These are phyloP conservation scores for Paraescarpia echinospica DNA, from an alignment of 1,140 invertebrate genomes.

Conservation along the genomic window DNA sequence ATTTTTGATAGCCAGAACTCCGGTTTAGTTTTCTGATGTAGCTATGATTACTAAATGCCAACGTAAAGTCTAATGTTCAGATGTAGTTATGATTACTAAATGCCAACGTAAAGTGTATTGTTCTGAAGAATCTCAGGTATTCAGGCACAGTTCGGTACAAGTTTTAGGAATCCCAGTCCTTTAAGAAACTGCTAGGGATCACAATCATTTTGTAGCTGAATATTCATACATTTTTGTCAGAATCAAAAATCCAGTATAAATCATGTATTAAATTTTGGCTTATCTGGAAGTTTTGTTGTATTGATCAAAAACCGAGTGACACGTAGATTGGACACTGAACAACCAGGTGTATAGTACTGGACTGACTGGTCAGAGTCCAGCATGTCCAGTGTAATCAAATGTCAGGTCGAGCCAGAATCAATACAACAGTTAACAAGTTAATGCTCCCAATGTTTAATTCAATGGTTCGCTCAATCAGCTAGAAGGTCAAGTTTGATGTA, in stretches of 20 bases:
- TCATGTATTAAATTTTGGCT: neutral
- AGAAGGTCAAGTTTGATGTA: neutral
- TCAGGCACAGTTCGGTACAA: neutral
- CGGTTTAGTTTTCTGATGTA: neutral
- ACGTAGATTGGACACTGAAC: no score
- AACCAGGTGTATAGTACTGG: no score
- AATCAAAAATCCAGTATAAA: neutral
- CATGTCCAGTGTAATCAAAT: neutral
- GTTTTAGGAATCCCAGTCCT: neutral
- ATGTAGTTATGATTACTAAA: no score
- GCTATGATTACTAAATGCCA: neutral
- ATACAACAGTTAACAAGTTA: neutral
- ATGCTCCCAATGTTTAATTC: neutral
- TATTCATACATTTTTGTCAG: neutral
- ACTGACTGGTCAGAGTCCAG: neutral
- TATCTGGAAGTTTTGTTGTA: neutral
- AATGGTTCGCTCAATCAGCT: neutral
- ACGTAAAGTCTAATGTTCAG: no score
- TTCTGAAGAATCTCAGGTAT: neutral
- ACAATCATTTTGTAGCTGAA: no score
- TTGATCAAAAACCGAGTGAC: no score
- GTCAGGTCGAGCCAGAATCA: neutral
- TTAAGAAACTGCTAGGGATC: no score
- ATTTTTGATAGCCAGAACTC: neutral
- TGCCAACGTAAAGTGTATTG: neutral